Evolutionary conservation across 2,797 vertebrate species (phyloP), one percentile per base, ranked within the genome.

Genomic region (Poliocrania exsul): DNA sequence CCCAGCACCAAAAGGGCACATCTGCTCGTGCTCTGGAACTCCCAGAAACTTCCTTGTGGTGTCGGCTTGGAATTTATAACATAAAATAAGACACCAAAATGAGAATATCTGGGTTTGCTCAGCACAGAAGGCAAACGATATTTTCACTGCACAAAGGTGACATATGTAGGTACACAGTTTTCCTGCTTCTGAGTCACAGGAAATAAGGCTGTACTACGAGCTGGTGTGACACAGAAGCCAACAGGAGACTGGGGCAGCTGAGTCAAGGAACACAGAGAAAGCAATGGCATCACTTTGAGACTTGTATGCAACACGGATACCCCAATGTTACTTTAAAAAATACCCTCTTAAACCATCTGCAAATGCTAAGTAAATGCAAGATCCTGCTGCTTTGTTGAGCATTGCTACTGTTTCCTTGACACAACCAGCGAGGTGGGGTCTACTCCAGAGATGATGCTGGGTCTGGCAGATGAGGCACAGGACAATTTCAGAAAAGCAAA

Each of bases 391-490:
- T 0, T 21, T 67, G 57, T 37, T 49, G 50, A 47, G 31, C 37
- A 16, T 12, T 74, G 46, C 10, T 60, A 50, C 44, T 25, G 13
- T 65, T 77, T 38, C 24, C 35, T 46, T 54, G 58, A 6, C 21
- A 12, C 2, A 4, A 50, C 15, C 56, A 31, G 47, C 2, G 6
- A 80, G 40, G 20, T 29, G 29, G 25, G 21, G 9, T 64, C 16
- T 46, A 16, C 46, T 88, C n/a, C 37, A 81, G 60, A 70, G 29
- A 15, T 4, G 7, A 40, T 17, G 8, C 19, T 7, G 1, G 16
- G 6, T 42, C 47, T 0, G 0, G 31, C 4, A 4, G 56, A 62
- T 18, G 13, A 57, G 29, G 13, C 1, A 0, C 0, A 0, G 26
- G n/a, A 61, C 10, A 31, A 26, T 7, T 24, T 71, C 65, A 57